These are phyloP conservation scores for Pyrochroa serraticornis DNA, from an alignment of 2,888 invertebrate species.

Conservation along the genomic window DNA sequence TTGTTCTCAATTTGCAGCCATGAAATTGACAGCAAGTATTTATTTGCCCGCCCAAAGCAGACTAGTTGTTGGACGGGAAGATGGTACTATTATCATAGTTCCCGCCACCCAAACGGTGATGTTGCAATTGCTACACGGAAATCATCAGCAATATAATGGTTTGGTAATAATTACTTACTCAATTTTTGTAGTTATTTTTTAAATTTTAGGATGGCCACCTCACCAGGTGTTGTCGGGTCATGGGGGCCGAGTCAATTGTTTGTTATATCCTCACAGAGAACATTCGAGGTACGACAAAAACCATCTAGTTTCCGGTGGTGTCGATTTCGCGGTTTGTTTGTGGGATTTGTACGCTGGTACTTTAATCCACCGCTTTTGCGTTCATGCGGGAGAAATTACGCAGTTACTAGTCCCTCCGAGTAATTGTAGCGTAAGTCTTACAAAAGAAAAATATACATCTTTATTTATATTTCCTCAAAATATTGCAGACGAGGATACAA, in stretches of 20 bases:
- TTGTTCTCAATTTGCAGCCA: conserved; percentile 54
- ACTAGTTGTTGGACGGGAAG: conserved; percentile 91
- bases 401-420: conserved; percentile 94
- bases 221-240: conserved; percentile 90
- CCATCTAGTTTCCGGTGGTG: conserved; percentile 93
- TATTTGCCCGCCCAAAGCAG: conserved; percentile 93
- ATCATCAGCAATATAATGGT: conserved; percentile 82
- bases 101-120: conserved; percentile 96
- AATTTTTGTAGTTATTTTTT: conserved; percentile 5
- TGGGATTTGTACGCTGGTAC: conserved; percentile 94
- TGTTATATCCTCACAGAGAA: conserved; percentile 93
- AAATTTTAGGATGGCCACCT: conserved; percentile 78
- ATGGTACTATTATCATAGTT: conserved; percentile 94
- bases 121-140: conserved; percentile 87
- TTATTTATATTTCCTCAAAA: background rate
- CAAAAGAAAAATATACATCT: background rate
- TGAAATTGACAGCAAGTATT: conserved; percentile 90
- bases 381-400: conserved; percentile 96
- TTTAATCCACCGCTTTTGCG: conserved; percentile 92
- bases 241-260: conserved; percentile 90
- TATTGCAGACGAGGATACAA: conserved; percentile 69
- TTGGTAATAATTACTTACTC: conserved; percentile 24
- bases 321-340: conserved; percentile 95
- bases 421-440: conserved; percentile 79
- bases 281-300: conserved; percentile 86